A percentile compares a stretch with the other conserved stretches of the same genome.
Evolutionary conservation across 2,113 vertebrate genomes (phyloP).

Genomic region (Chelonoidis abingdonii): DNA sequence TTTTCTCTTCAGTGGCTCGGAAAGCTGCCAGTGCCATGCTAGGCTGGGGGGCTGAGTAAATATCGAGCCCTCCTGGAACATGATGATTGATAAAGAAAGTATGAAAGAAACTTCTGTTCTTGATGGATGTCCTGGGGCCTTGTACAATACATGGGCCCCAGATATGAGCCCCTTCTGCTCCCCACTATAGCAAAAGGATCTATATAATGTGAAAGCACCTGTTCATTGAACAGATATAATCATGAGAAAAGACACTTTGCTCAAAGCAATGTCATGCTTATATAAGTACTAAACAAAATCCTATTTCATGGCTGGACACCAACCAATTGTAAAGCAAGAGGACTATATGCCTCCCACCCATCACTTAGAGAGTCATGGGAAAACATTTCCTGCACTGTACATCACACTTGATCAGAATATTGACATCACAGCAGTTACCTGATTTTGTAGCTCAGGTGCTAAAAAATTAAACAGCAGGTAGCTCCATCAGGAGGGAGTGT

Average conservation of each 20-base stretch:
- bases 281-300: neutral
- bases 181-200: neutral
- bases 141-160: neutral
- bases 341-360: neutral
- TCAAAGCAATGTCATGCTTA: neutral
- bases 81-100: neutral
- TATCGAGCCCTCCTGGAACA: neutral
- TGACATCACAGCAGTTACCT: neutral
- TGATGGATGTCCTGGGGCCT: neutral
- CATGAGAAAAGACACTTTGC: neutral
- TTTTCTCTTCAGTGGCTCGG: neutral
- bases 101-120: neutral
- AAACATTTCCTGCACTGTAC: neutral
- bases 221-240: neutral
- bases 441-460: neutral
- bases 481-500: neutral
- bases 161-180: neutral
- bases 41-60: neutral
- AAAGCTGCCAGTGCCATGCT: neutral
- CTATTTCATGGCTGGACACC: neutral
- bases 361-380: neutral
- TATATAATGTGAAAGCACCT: neutral
- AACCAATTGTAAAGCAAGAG: neutral
- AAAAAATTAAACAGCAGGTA: rapidly evolving
- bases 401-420: neutral